Evolutionary conservation across 1,140 invertebrate species (phyloP), one percentile per base, ranked within the genome.

Genomic region (Myzus persicae): DNA sequence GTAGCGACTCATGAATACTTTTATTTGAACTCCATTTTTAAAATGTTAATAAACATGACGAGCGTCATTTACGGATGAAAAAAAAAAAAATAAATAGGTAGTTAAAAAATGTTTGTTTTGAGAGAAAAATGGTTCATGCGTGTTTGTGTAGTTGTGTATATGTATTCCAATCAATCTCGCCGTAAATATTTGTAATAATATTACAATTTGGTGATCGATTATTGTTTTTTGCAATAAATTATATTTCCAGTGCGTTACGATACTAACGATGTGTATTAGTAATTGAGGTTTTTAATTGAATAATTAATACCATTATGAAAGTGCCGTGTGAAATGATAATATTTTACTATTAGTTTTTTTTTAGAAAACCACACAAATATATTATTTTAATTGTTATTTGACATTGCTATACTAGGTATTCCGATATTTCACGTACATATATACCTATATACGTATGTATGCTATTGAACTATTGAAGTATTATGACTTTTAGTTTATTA

Each of bases 211-310:
- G 85, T 46, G 18, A 87, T 48, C 31, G n/a, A 48, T 87, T 87
- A 46, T 87, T 46, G 11, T 87, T 87, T 81, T 82, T 38, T 1
- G 38, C 38, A 24, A 40, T 82, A 40, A 76, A n/a, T 76, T 76
- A 18, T 76, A 40, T 44, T 51, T 31, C 9, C 24, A 42, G 40
- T 31, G 24, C 40, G 82, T 40, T 9, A 84, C 9, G 9, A 42
- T 44, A 44, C 9, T 84, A 38, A 84, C 38, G 82, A 42, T 22
- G 20, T 84, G 24, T 40, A 44, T 76, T 76, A n/a, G 59, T 76
- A 76, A 76, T n/a, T 85, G 26, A 85, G 26, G 84, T 85, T 87
- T 87, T 46, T 87, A 46, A 87, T 87, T 87, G n/a, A 46, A 87
- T 44, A 87, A 87, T 46, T 87, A 46, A 87, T 87, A 46, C 4